phyloP scores from a whole-genome alignment of 2,888 invertebrate genomes.

The Monopis laevigella region DNA sequence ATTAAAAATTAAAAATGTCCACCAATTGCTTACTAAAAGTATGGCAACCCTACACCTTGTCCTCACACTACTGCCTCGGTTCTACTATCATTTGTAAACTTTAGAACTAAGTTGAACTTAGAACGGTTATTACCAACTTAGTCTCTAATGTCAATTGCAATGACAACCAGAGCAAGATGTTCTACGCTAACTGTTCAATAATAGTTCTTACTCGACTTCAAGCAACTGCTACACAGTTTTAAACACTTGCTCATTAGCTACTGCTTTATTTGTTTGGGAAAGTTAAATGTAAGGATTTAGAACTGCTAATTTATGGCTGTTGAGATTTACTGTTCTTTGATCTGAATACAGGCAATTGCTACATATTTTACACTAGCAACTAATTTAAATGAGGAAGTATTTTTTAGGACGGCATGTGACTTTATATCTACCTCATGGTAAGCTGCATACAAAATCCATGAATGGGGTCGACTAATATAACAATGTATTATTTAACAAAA shows the following conservation, averaged over 20 bases:
- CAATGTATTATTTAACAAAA: too few relatives aligned
- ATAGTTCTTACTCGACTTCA: constrained; percentile 19
- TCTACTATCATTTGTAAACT: constrained; percentile 11
- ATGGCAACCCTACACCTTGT: neutral
- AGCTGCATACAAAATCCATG: too few relatives aligned
- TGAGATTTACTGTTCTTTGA: neutral
- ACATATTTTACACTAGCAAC: too few relatives aligned
- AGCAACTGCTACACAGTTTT: neutral
- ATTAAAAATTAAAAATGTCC: neutral
- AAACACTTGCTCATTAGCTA: neutral
- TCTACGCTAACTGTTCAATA: constrained; percentile 30
- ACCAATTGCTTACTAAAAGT: neutral
- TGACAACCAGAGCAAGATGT: constrained; percentile 31
- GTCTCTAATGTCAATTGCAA: constrained; percentile 39
- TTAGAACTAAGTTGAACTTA: constrained; percentile 7
- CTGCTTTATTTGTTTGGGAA: neutral
- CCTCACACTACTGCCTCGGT: constrained; percentile 3
- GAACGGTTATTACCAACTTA: constrained; percentile 11
- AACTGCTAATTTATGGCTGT: too few relatives aligned
- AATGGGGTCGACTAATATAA: too few relatives aligned
- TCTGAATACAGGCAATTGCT: too few relatives aligned
- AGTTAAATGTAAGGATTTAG: neutral
- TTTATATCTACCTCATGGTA: too few relatives aligned
- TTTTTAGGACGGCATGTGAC: too few relatives aligned
- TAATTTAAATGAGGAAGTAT: too few relatives aligned